phyloP scores from a whole-genome alignment of 2,113 vertebrate species.

The Regulus satrapa region DNA sequence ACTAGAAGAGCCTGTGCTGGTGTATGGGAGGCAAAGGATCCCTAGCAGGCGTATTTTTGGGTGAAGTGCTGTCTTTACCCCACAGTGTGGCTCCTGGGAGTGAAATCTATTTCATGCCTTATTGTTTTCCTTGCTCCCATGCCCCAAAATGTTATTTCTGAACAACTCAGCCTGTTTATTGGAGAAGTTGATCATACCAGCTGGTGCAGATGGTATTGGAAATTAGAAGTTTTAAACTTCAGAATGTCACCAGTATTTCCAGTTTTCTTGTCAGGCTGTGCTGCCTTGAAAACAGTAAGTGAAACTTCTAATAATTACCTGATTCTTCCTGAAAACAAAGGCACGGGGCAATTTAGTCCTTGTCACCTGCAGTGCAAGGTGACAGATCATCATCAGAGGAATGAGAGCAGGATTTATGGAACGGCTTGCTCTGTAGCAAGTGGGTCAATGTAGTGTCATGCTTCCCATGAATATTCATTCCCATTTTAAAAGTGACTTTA shows the following conservation, averaged over 20 bases:
- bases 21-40: background rate
- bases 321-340: background rate
- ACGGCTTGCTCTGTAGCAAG: background rate
- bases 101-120: background rate
- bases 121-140: background rate
- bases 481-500: background rate
- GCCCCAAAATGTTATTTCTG: accelerated
- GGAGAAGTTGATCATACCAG: background rate
- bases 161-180: background rate
- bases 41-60: accelerated
- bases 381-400: background rate
- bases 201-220: background rate
- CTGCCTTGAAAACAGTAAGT: background rate
- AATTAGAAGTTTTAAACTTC: background rate
- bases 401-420: background rate
- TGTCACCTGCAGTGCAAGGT: background rate
- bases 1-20: background rate
- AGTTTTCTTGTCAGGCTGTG: background rate
- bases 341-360: background rate
- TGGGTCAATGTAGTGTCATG: accelerated
- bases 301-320: background rate
- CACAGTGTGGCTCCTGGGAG: accelerated
- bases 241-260: background rate
- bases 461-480: background rate
- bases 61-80: background rate